These are phyloP conservation scores for Sardinella longiceps DNA, from an alignment of 2,797 vertebrate genomes.

Conservation along the genomic window DNA sequence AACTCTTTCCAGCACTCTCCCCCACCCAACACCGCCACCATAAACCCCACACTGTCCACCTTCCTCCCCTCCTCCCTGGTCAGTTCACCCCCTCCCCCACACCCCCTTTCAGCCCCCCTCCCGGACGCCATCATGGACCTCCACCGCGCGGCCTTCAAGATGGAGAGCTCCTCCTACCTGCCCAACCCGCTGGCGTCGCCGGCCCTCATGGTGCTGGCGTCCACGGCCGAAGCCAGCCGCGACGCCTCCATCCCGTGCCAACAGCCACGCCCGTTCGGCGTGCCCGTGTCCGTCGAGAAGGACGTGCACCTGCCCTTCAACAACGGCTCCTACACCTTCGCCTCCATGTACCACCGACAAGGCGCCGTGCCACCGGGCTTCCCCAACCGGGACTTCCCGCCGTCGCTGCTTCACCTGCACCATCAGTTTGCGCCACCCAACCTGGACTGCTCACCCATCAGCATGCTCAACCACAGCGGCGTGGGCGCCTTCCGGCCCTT, in stretches of 20 bases:
- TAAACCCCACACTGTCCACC: slow-evolving; percentile 20
- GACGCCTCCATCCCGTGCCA: slow-evolving; percentile 97
- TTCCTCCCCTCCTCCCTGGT: slow-evolving; percentile 26
- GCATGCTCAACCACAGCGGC: slow-evolving; percentile 97
- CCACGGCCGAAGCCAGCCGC: slow-evolving; percentile 95
- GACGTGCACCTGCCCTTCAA: slow-evolving; percentile 98
- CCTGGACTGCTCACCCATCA: slow-evolving; percentile 97
- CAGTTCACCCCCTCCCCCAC: slow-evolving; percentile 49
- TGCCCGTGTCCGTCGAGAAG: slow-evolving; percentile 94
- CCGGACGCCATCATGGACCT: slow-evolving; percentile 90
- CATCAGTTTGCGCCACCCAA: slow-evolving; percentile 98
- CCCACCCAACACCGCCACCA: neutral
- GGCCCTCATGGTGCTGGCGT: slow-evolving; percentile 97
- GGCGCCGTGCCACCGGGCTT: slow-evolving; percentile 92
- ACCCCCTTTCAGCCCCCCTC: slow-evolving; percentile 65
- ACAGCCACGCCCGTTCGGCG: slow-evolving; percentile 95
- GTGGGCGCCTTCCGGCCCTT: slow-evolving; percentile 98
- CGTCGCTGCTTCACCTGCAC: slow-evolving; percentile 95
- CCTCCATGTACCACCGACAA: slow-evolving; percentile 98
- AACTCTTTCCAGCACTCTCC: neutral
- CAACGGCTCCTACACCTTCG: slow-evolving; percentile 97
- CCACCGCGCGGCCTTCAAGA: slow-evolving; percentile 99
- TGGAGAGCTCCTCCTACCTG: slow-evolving; percentile 99
- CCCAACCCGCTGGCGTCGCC: slow-evolving; percentile 97
- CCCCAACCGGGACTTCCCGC: slow-evolving; percentile 96